Conservation (phyloP, 2,113 vertebrate genomes). For the Xiphorhynchus elegans region DNA sequence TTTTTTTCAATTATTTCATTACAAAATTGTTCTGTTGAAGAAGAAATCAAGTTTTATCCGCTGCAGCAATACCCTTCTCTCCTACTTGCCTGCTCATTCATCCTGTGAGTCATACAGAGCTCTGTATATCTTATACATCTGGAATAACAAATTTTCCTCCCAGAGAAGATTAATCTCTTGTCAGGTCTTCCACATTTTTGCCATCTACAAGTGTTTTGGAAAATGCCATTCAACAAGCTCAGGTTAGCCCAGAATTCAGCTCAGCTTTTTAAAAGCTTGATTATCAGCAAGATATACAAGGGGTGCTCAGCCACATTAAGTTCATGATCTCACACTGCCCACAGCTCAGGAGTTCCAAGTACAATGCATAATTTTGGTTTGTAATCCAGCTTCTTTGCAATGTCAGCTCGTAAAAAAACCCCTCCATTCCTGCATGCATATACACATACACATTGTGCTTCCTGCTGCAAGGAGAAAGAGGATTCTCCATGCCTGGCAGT, state of each 20-base stretch:
- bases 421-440: fast-evolving
- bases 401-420: background rate
- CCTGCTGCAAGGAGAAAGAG: background rate
- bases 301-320: background rate
- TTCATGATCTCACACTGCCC: background rate
- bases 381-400: background rate
- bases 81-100: background rate
- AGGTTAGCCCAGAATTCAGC: background rate
- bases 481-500: background rate
- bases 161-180: background rate
- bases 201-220: background rate
- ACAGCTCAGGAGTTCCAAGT: background rate
- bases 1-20: background rate
- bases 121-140: background rate
- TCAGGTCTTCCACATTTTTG: background rate
- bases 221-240: background rate
- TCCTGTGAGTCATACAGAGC: background rate
- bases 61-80: background rate
- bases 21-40: background rate
- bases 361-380: background rate
- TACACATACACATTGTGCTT: background rate
- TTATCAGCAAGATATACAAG: background rate
- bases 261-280: background rate
- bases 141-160: background rate
- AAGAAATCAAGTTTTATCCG: background rate